Conservation (phyloP, 2,113 vertebrate species). For the Sebastes fasciatus region DNA sequence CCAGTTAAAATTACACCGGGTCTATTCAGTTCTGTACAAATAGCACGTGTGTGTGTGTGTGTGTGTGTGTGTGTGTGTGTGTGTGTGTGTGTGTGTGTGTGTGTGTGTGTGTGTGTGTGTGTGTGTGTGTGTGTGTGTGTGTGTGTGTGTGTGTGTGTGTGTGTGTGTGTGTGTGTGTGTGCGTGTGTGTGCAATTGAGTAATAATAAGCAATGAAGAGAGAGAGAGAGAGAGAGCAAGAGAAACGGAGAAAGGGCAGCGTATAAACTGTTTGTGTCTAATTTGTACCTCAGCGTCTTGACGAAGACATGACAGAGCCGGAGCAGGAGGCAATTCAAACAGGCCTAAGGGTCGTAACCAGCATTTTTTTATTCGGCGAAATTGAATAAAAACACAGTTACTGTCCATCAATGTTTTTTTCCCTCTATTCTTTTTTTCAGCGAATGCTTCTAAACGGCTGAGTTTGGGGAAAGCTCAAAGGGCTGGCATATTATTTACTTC, state of each 20-base stretch:
- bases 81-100: slow-evolving; percentile 1
- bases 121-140: neutral
- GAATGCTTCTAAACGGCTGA: neutral
- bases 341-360: slow-evolving; percentile 17
- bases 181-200: neutral
- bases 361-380: slow-evolving; percentile 16
- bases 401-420: slow-evolving; percentile 5
- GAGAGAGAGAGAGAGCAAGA: neutral
- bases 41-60: slow-evolving; percentile 15
- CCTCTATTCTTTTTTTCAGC: neutral
- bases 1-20: neutral
- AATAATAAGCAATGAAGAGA: neutral
- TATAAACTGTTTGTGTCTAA: slow-evolving; percentile 43
- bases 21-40: neutral
- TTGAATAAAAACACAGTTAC: slow-evolving; percentile 24
- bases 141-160: neutral
- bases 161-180: neutral
- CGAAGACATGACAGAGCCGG: slow-evolving; percentile 34
- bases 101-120: neutral
- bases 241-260: slow-evolving; percentile 29
- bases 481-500: slow-evolving; percentile 8
- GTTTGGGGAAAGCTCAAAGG: neutral
- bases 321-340: slow-evolving; percentile 33
- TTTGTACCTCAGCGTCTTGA: slow-evolving; percentile 41
- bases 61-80: neutral